A percentile compares a stretch with the other conserved stretches of the same genome.
Evolutionary conservation across 2,888 invertebrate species (phyloP).

Genomic region (Germaria angustata): DNA sequence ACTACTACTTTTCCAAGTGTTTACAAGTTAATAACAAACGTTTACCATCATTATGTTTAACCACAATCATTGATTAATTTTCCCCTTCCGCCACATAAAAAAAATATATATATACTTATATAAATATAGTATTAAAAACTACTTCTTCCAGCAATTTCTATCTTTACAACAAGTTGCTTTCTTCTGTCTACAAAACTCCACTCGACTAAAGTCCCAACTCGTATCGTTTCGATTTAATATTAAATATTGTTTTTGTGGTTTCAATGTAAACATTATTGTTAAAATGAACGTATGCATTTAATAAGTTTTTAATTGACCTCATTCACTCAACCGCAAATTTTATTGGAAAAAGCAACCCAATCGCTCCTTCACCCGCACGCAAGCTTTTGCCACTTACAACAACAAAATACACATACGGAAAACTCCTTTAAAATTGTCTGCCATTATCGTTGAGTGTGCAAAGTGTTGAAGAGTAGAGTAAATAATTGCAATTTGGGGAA

Average conservation of each 20-base stretch:
- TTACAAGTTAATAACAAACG: conserved; percentile 44
- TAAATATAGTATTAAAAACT: not conserved
- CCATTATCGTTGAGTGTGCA: not conserved
- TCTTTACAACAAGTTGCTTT: conserved; percentile 23
- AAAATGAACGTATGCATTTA: conserved; percentile 60
- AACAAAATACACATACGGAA: not conserved
- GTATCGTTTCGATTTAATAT: conserved; percentile 24
- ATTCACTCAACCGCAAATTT: conserved; percentile 63
- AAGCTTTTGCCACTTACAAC: not conserved
- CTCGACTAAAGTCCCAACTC: conserved; percentile 1
- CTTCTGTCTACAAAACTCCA: conserved; percentile 5
- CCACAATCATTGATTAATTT: conserved; percentile 16
- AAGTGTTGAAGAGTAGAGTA: conserved; percentile 3
- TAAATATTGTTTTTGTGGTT: conserved; percentile 63
- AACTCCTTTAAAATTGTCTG: not conserved
- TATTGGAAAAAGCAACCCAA: conserved; percentile 23
- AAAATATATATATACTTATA: not conserved
- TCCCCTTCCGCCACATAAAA: not conserved
- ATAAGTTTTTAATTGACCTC: conserved; percentile 67
- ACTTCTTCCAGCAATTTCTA: conserved; percentile 18
- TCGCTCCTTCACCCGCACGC: conserved; percentile 5
- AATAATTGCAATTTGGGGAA: conserved; percentile 49
- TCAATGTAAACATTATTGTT: conserved; percentile 61
- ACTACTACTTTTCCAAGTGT: conserved; percentile 15
- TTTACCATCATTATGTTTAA: conserved; percentile 31